A percentile compares a stretch with the other conserved stretches of the same genome.
Evolutionary conservation across 2,113 vertebrate genomes (phyloP).

Genomic region (Nothoprocta perdicaria): DNA sequence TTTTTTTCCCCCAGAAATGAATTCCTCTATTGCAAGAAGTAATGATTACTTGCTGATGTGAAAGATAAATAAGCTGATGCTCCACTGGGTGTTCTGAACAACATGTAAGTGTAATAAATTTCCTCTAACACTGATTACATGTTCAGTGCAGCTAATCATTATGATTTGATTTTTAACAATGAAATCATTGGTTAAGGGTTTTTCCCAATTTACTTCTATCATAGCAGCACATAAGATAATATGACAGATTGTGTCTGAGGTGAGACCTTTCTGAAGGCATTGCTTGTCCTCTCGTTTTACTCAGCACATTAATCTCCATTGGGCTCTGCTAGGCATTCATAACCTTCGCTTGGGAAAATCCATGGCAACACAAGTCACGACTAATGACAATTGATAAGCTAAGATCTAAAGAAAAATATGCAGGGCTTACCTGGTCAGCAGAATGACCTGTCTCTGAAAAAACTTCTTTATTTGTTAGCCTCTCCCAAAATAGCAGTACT

Average conservation of each 20-base stretch:
- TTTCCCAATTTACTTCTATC: not conserved
- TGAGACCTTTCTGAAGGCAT: not conserved
- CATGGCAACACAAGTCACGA: not conserved
- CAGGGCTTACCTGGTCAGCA: not conserved
- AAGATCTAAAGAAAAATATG: not conserved
- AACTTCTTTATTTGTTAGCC: not conserved
- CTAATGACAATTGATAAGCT: not conserved
- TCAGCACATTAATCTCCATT: not conserved
- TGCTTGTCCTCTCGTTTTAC: not conserved
- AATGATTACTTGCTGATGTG: not conserved
- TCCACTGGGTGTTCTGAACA: slow-evolving; percentile 35
- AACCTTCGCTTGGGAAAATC: not conserved
- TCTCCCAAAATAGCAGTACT: not conserved
- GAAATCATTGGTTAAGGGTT: not conserved
- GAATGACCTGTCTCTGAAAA: not conserved
- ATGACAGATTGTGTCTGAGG: not conserved
- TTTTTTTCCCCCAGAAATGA: slow-evolving; percentile 74
- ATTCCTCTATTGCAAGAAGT: not conserved
- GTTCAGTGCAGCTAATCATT: not conserved
- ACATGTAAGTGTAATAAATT: slow-evolving; percentile 58
- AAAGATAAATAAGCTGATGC: not conserved
- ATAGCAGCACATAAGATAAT: not conserved
- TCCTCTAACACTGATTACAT: not conserved
- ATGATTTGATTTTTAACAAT: not conserved
- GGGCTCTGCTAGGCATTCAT: not conserved